Base-by-base conservation (phyloP, 1,140 invertebrate species). In the Nixonia krombeini region DNA sequence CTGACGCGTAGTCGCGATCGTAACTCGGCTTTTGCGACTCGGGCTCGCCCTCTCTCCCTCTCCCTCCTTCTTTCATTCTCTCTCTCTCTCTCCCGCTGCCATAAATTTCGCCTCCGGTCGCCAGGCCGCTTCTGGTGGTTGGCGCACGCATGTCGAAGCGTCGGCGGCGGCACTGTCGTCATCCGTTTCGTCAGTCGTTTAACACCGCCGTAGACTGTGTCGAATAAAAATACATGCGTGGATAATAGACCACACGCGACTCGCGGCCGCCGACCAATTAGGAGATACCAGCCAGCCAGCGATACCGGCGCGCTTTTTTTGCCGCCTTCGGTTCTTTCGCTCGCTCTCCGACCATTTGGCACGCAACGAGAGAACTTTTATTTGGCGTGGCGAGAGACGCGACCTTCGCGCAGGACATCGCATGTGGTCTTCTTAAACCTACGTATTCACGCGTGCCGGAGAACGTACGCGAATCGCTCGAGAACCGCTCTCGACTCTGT, bases 171-270 rank as follows among this genome's bases (percentile, higher is more conserved):
- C 21, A 28, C 25, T 57, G 52, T 71, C 69, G 76, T 80, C 73
- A 73, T 81, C 61, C 72, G 74, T 78, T 80, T 82, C 74, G 75
- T 81, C 80, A 78, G 74, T 81, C 80, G 76, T 83, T 81, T 83
- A 81, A 80, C 79, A 77, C 78, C 59, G 57, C 63, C 74, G 77
- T 78, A 73, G 72, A 73, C 74, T 67, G 73, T 75, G 76, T 76
- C 74, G 74, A 82, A 81, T 81, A 80, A 81, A 82, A 81, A 82
- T 80, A 81, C 56, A 57, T 13, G 49, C 74, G 44, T 64, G 69
- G 55, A 56, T 64, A 72, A 70, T 73, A 64, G 74, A 77, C 72
- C 75, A 79, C 73, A 77, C 78, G 72, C 61, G 70, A 61, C 46
- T 52, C 42, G 50, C 63, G 25, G 35, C 25, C 63, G 31, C 57